Evolutionary conservation across 2,797 vertebrate genomes (phyloP).

Genomic region (Pipistrellus pygmaeus): DNA sequence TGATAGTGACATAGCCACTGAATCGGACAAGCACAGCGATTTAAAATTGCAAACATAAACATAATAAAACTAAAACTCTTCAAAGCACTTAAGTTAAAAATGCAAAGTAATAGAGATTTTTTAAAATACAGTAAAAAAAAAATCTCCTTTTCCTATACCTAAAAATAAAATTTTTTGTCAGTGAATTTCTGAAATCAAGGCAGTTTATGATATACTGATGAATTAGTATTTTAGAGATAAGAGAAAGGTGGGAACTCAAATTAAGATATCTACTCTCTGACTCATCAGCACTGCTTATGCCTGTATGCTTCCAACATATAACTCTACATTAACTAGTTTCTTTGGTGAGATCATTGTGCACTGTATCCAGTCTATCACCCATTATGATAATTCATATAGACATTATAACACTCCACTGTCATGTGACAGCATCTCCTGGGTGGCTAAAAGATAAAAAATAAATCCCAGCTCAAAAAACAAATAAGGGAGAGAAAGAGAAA

Average conservation of each 20-base stretch:
- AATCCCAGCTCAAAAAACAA: background rate
- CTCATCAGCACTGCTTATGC: background rate
- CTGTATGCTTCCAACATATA: background rate
- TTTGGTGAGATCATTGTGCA: slow-evolving; percentile 11
- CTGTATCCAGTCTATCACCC: background rate
- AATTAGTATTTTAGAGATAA: background rate
- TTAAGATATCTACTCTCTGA: background rate
- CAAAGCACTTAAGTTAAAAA: background rate
- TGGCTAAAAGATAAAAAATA: background rate
- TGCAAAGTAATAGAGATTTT: background rate
- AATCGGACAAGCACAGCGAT: background rate
- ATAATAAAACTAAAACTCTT: background rate
- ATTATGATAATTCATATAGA: slow-evolving; percentile 10
- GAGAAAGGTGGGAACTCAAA: background rate
- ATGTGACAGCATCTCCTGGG: background rate
- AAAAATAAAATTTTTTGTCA: background rate
- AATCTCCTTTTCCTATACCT: background rate
- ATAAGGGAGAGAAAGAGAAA: background rate
- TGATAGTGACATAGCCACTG: background rate
- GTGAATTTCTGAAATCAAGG: slow-evolving; percentile 4
- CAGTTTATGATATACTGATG: background rate
- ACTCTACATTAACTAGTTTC: background rate
- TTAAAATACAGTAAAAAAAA: background rate
- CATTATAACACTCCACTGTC: background rate
- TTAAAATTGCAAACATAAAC: background rate